These are phyloP conservation scores for Ectropis crepuscularia DNA, from an alignment of 2,888 invertebrate genomes.

Conservation along the genomic window DNA sequence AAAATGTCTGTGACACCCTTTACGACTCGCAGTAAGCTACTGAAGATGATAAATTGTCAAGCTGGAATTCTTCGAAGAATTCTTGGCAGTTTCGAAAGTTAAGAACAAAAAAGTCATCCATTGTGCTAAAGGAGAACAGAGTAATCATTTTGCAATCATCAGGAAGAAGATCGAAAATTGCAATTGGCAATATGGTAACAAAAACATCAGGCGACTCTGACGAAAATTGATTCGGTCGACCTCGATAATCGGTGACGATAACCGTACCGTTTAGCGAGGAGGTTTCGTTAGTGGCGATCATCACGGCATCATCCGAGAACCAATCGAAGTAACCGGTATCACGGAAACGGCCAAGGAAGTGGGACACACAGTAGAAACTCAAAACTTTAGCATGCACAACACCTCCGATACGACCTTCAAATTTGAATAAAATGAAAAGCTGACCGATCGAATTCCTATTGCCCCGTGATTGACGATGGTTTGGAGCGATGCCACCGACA, in stretches of 20 bases:
- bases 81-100: constrained; percentile 40
- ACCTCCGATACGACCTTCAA: constrained; percentile 67
- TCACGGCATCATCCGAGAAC: constrained; percentile 47
- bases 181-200: constrained; percentile 33
- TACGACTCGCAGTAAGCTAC: constrained; percentile 15
- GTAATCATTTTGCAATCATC: constrained; percentile 39
- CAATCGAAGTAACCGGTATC: constrained; percentile 70
- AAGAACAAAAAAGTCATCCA: constrained; percentile 29
- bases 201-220: constrained; percentile 45
- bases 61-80: constrained; percentile 28
- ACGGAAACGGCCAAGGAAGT: constrained; percentile 66
- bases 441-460: constrained; percentile 41
- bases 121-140: constrained; percentile 35
- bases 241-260: constrained; percentile 56
- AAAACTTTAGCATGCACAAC: constrained; percentile 57
- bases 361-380: constrained; percentile 73
- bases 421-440: constrained; percentile 62
- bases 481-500: neutral
- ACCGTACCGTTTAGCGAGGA: constrained; percentile 59
- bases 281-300: constrained; percentile 56
- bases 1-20: constrained; percentile 10
- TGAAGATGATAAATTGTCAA: constrained; percentile 33
- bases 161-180: constrained; percentile 29
- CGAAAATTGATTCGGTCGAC: constrained; percentile 67
- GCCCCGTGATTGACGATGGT: constrained; percentile 6